These are phyloP conservation scores for Ochropleura plecta DNA, from an alignment of 2,888 invertebrate species.

Conservation along the genomic window DNA sequence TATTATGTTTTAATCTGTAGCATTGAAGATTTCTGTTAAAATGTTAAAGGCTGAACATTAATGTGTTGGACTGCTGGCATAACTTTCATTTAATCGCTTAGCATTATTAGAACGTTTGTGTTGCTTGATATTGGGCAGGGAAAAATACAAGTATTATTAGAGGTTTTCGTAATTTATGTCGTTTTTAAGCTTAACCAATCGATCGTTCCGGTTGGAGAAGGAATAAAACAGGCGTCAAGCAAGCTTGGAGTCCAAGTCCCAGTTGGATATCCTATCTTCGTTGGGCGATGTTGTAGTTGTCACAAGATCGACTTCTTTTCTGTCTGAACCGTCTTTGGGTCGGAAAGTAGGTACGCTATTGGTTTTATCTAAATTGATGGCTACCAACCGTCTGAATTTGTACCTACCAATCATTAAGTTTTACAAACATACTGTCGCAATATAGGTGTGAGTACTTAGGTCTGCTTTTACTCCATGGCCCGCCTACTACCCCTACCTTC, in stretches of 20 bases:
- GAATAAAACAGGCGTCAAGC: background rate
- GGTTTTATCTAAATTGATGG: background rate
- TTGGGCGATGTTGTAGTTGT: background rate
- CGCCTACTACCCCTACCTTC: background rate
- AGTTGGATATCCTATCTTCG: background rate
- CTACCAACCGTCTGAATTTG: background rate
- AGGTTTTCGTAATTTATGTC: background rate
- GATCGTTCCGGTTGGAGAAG: background rate
- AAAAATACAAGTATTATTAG: background rate
- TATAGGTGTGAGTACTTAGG: background rate
- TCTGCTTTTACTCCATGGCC: background rate
- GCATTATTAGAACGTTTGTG: background rate
- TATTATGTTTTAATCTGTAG: constrained; percentile 43
- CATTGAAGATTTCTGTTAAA: constrained; percentile 52
- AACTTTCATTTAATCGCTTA: constrained; percentile 24
- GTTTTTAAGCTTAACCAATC: background rate
- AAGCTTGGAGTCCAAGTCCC: background rate
- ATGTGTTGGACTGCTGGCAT: constrained; percentile 6
- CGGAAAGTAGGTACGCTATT: background rate
- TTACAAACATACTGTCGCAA: background rate
- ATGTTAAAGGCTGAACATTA: constrained; percentile 41
- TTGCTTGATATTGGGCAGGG: background rate
- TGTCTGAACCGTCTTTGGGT: background rate
- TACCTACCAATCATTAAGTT: background rate
- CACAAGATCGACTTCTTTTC: background rate